Base-by-base conservation (phyloP, 1,140 invertebrate species). In the Micrasema longulum region DNA sequence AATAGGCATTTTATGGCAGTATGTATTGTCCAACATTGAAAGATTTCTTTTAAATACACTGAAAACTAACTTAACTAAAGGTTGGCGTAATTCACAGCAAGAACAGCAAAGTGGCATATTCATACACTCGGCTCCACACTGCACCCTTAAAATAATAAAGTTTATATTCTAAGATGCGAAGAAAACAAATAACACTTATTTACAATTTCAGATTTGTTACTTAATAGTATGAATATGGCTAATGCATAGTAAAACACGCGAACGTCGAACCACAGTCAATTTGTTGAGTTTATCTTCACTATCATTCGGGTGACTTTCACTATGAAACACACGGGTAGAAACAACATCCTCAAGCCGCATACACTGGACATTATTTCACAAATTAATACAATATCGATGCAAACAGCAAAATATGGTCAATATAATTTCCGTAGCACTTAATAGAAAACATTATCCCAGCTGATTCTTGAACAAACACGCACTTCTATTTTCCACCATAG, bases 101-200 rank as follows among this genome's bases (percentile, higher is more conserved):
- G 47, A 48, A 48, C 47, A 18, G 47, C 20, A 48, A 43, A 48
- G 47, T 48, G 4, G 20, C 47, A 48, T 7, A 48, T 20, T 48
- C 7, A 48, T 20, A 48, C 47, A 48, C 20, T 48, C 47, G 20
- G 47, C 47, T 16, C 20, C n/a, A 48, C 16, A 14, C n/a, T 31
- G 52, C 12, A 55, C 9, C 52, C 23, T 47, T 55, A 55, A 60
- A 38, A 12, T 60, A 20, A 41, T 38, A 16, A 41, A 41, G 20
- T 36, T 10, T 3, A 60, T 60, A 60, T 38, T 60, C 36, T 60
- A 60, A 60, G 36, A 60, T 60, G 55, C 35, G 55, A 43, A 60
- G 31, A 60, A 60, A 60, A 60, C 36, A 20, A 31, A 60, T 60
- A 60, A 60, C 55, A 60, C 55, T 38, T 60, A 60, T 60, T 60